Evolutionary conservation across 2,113 vertebrate genomes (phyloP).

Genomic region (Xyrauchen texanus): DNA sequence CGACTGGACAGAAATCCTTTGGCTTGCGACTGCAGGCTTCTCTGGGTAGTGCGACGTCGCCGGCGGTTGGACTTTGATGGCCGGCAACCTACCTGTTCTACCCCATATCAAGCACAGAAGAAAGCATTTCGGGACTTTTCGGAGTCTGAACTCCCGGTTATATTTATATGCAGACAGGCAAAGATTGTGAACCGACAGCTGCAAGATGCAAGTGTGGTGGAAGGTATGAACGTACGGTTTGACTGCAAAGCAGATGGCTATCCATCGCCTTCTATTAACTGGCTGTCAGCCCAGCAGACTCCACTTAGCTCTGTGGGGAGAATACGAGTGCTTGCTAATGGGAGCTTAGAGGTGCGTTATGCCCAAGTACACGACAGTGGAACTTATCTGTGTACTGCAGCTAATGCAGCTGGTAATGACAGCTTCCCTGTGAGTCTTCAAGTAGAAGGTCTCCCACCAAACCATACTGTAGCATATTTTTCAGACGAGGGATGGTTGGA

Average conservation of each 20-base stretch:
- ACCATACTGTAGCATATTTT: slow-evolving; percentile 65
- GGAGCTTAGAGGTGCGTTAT: slow-evolving; percentile 82
- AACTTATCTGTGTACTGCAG: slow-evolving; percentile 78
- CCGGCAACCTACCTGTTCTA: slow-evolving; percentile 77
- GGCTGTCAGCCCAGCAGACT: slow-evolving; percentile 77
- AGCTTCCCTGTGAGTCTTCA: slow-evolving; percentile 77
- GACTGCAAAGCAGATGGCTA: slow-evolving; percentile 84
- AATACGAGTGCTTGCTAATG: slow-evolving; percentile 77
- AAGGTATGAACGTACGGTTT: slow-evolving; percentile 77
- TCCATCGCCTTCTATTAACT: slow-evolving; percentile 77
- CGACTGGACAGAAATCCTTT: slow-evolving; percentile 83
- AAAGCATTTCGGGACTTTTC: slow-evolving; percentile 81
- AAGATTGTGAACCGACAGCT: slow-evolving; percentile 72
- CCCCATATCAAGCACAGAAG: slow-evolving; percentile 68
- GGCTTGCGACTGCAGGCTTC: slow-evolving; percentile 86
- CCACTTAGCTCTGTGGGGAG: slow-evolving; percentile 71
- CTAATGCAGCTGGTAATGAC: slow-evolving; percentile 85
- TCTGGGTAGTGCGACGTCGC: slow-evolving; percentile 82
- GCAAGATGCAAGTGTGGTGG: slow-evolving; percentile 74
- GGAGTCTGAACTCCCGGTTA: slow-evolving; percentile 74
- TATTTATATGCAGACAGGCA: slow-evolving; percentile 82
- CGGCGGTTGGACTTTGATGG: slow-evolving; percentile 78
- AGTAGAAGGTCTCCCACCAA: slow-evolving; percentile 73
- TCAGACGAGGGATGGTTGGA: slow-evolving; percentile 68
- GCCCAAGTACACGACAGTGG: slow-evolving; percentile 81